Conservation (phyloP, 1,140 invertebrate species). For the Meloidogyne floridensis region DNA sequence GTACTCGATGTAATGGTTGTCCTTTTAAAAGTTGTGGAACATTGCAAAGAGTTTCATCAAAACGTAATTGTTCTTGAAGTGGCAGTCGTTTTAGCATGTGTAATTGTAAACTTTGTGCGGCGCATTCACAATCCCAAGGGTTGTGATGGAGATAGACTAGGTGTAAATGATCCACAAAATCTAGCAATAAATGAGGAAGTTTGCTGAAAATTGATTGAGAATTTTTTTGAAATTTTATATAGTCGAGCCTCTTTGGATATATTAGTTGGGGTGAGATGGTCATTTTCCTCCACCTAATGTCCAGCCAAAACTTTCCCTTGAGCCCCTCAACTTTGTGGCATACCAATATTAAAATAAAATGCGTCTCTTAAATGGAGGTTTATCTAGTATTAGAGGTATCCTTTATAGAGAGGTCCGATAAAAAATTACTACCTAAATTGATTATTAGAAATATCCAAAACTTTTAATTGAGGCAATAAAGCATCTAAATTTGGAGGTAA, state of each 20-base stretch:
- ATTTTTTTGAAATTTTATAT: background rate
- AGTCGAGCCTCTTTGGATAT: no score
- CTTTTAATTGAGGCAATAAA: constrained; percentile 38
- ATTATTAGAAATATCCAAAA: constrained; percentile 55
- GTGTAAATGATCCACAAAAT: constrained; percentile 21
- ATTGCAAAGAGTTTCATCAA: constrained; percentile 51
- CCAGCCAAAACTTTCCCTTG: no score
- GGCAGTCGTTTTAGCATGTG: constrained; percentile 50
- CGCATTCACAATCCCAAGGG: constrained; percentile 62
- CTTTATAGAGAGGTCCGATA: no score
- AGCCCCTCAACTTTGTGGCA: no score
- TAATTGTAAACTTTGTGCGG: constrained; percentile 52
- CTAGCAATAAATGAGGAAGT: constrained; percentile 24
- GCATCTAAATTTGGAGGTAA: constrained; percentile 38
- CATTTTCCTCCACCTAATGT: no score
- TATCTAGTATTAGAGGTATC: no score
- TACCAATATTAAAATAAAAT: no score
- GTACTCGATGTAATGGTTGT: constrained; percentile 47
- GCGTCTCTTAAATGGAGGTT: no score
- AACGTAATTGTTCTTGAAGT: constrained; percentile 39
- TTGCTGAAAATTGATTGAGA: constrained; percentile 19
- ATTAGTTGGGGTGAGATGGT: no score
- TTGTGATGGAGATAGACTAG: constrained; percentile 44
- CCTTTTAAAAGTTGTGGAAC: constrained; percentile 48
- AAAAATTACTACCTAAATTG: constrained; percentile 40